A percentile compares a stretch with the other conserved stretches of the same genome.
These are phyloP conservation scores for Sula dactylatra DNA, from an alignment of 2,113 vertebrate genomes.

Conservation along the genomic window DNA sequence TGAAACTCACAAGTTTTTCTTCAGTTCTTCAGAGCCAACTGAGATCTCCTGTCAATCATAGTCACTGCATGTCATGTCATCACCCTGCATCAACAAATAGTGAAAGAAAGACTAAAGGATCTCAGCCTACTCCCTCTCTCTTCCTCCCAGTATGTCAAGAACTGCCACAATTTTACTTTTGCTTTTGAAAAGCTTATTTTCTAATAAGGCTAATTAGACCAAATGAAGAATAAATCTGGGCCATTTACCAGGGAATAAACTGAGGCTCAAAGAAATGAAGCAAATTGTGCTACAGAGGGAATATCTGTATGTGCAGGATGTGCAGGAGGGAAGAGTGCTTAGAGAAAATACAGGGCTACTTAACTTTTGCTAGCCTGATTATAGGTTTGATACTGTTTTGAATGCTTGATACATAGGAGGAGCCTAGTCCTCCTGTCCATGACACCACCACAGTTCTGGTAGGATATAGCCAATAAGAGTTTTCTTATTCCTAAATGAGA, in stretches of 20 bases:
- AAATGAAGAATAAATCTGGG: background rate
- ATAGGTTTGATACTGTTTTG: background rate
- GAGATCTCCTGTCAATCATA: background rate
- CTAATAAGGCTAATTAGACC: background rate
- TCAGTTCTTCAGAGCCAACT: background rate
- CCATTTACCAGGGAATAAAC: background rate
- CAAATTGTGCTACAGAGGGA: background rate
- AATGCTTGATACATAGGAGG: background rate
- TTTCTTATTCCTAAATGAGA: background rate
- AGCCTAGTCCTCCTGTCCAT: background rate
- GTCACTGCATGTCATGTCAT: background rate
- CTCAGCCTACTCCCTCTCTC: background rate
- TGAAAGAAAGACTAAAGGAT: background rate
- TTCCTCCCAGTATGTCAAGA: background rate
- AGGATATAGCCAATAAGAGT: background rate
- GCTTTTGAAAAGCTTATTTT: background rate
- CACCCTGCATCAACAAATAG: background rate
- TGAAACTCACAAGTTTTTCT: background rate
- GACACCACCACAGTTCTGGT: background rate
- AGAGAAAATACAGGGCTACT: background rate
- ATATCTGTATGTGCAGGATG: background rate
- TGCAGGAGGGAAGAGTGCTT: background rate
- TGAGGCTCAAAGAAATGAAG: background rate
- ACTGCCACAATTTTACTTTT: background rate
- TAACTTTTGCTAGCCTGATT: background rate